Conservation (phyloP, 2,888 invertebrate species). For the Glaucopsyche alexis region DNA sequence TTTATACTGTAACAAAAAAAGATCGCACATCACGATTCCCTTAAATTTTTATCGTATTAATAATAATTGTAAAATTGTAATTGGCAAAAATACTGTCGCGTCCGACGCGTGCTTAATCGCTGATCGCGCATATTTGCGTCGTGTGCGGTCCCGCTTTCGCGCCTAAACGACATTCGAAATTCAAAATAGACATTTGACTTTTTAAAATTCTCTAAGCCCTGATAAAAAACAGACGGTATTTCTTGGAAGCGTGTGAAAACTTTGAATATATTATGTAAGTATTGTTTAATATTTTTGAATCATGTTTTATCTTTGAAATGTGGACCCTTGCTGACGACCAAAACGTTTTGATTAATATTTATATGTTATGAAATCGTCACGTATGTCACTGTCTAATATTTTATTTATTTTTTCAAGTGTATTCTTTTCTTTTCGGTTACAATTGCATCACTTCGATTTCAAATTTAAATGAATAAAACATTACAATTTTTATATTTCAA, state of each 20-base stretch:
- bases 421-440: background rate
- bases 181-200: conserved; percentile 47
- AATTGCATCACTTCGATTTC: conserved; percentile 4
- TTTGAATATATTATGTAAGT: conserved; percentile 21
- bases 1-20: background rate
- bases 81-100: conserved; percentile 29
- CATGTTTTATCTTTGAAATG: conserved; percentile 13
- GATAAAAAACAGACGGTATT: conserved; percentile 31
- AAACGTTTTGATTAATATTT: conserved; percentile 25
- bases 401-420: conserved; percentile 11
- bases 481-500: background rate
- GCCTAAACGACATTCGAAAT: conserved; percentile 55
- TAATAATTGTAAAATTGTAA: conserved; percentile 21
- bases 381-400: conserved; percentile 13
- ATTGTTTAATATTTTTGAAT: conserved; percentile 26
- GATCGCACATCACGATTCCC: background rate
- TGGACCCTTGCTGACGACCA: background rate
- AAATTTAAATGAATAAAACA: conserved; percentile 4
- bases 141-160: conserved; percentile 61
- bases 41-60: conserved; percentile 26
- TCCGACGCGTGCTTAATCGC: conserved; percentile 50
- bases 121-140: conserved; percentile 55
- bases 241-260: conserved; percentile 32
- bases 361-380: conserved; percentile 22
- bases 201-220: conserved; percentile 41